A percentile compares a stretch with the other conserved stretches of the same genome.
Evolutionary conservation across 53 echinoderm and acorn worm species (phyloP).

Genomic region (Temnopleurus reevesii): DNA sequence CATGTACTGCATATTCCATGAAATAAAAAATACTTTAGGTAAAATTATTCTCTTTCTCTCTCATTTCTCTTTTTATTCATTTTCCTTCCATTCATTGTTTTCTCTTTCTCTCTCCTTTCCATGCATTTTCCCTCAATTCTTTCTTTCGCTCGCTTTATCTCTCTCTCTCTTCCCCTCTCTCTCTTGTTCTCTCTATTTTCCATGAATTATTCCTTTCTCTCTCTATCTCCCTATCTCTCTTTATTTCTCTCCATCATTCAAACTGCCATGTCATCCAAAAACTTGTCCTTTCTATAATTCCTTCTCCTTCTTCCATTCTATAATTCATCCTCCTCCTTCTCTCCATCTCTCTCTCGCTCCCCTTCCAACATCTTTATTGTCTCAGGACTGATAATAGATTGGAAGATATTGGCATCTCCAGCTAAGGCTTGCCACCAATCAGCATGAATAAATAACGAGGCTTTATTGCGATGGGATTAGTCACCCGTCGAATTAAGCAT

Average conservation of each 20-base stretch:
- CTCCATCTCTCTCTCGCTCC: neutral
- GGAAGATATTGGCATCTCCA: neutral
- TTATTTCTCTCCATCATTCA: neutral
- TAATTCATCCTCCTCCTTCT: neutral
- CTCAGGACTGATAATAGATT: conserved; percentile 13
- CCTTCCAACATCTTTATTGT: conserved; percentile 3
- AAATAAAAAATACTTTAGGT: too few relatives aligned
- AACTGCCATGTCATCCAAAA: too few relatives aligned
- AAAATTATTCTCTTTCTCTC: too few relatives aligned
- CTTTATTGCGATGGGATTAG: conserved; percentile 36
- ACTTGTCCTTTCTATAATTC: too few relatives aligned
- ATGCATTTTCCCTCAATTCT: neutral
- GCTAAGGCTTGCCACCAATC: neutral
- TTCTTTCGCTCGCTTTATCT: neutral
- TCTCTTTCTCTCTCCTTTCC: neutral
- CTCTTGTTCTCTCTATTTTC: neutral
- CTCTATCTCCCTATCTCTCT: neutral
- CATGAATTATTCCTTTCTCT: too few relatives aligned
- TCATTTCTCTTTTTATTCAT: too few relatives aligned
- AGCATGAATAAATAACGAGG: conserved; percentile 45
- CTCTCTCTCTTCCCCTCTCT: neutral
- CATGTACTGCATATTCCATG: too few relatives aligned
- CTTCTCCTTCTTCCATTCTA: neutral
- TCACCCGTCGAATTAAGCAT: conserved; percentile 34
- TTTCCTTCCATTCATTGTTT: too few relatives aligned